These are phyloP conservation scores for Lathamus discolor DNA, from an alignment of 2,113 vertebrate genomes.

Conservation along the genomic window DNA sequence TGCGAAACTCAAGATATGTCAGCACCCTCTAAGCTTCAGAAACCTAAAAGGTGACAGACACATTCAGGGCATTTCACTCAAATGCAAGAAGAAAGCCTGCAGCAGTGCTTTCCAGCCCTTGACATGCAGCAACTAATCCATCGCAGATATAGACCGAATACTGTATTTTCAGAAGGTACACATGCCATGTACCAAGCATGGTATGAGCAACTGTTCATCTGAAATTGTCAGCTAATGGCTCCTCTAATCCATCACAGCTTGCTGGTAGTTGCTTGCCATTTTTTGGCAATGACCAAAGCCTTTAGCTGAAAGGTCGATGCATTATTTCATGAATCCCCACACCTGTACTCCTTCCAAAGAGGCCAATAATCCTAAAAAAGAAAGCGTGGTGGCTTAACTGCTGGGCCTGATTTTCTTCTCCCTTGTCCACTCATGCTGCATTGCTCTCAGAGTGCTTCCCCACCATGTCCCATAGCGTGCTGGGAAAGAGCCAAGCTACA, in stretches of 20 bases:
- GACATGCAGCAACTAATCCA: slow-evolving; percentile 12
- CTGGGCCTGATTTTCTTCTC: background rate
- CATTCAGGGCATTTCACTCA: background rate
- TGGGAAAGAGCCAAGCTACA: background rate
- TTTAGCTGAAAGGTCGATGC: background rate
- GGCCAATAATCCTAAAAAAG: background rate
- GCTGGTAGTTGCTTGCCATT: slow-evolving; percentile 28
- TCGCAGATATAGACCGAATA: slow-evolving; percentile 76
- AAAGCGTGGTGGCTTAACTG: background rate
- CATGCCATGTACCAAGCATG: slow-evolving; percentile 47
- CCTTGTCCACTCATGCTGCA: background rate
- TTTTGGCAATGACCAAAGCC: slow-evolving; percentile 27
- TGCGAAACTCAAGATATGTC: background rate
- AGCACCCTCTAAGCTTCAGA: background rate
- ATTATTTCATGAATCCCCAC: background rate
- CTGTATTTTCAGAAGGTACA: slow-evolving; percentile 73
- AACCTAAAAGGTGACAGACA: background rate
- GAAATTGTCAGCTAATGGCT: slow-evolving; percentile 37
- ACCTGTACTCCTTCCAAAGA: slow-evolving; percentile 42
- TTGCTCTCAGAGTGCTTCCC: background rate
- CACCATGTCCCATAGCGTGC: fast-evolving
- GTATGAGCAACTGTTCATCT: slow-evolving; percentile 21
- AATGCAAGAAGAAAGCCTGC: slow-evolving; percentile 22
- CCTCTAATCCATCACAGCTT: slow-evolving; percentile 27
- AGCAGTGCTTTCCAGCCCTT: background rate